Conservation (phyloP, 2,797 vertebrate genomes). For the Molossus alvarezi region DNA sequence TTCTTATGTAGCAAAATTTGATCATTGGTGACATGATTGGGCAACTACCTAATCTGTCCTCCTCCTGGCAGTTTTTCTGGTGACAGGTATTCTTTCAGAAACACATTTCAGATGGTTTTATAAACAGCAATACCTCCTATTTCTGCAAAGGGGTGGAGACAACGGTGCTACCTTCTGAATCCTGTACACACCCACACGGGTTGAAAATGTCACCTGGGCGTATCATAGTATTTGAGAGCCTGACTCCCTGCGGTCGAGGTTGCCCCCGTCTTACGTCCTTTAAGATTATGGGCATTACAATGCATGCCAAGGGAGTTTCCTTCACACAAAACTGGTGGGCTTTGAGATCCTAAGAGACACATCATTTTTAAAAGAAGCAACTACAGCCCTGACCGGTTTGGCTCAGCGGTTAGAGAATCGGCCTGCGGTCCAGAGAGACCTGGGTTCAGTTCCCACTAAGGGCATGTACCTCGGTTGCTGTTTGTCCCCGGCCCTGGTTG, state of each 20-base stretch:
- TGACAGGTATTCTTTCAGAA: not conserved
- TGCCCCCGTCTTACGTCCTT: accelerated
- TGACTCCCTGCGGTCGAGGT: accelerated
- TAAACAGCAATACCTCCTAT: not conserved
- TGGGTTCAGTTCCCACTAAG: no score
- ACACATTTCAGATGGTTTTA: not conserved
- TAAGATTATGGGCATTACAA: not conserved
- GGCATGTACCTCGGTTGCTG: no score
- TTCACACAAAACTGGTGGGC: not conserved
- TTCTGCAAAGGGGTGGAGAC: not conserved
- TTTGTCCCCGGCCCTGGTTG: no score
- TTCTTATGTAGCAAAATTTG: not conserved
- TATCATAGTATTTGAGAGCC: not conserved
- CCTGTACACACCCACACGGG: not conserved
- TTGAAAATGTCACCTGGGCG: not conserved
- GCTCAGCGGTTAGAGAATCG: no score
- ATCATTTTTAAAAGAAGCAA: not conserved
- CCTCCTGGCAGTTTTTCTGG: not conserved
- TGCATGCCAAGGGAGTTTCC: not conserved
- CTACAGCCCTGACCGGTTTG: no score
- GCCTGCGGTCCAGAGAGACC: no score
- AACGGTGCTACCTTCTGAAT: not conserved
- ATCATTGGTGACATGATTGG: not conserved
- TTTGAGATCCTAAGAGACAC: not conserved
- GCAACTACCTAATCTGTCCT: not conserved